Evolutionary conservation across 2,797 vertebrate species (phyloP), one percentile per base, ranked within the genome.

Genomic region (Scolopax bukidnonensis): DNA sequence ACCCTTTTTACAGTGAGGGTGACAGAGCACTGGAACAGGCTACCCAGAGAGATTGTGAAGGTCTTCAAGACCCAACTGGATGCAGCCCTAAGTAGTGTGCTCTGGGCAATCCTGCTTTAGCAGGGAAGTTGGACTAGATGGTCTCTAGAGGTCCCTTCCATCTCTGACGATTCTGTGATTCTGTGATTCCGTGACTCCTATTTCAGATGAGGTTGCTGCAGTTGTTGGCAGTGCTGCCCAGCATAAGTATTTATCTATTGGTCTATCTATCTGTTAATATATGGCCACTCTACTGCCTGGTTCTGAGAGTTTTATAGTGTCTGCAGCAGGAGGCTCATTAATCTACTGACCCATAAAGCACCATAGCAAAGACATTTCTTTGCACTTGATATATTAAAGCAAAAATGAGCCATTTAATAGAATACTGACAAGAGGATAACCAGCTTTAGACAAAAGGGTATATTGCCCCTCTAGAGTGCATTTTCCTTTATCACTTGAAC

Each of bases 291-390:
- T 67, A 3, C 83, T 87, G 47, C 43, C 73, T 82, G 38, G 6
- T 77, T 96, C 78, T 84, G 48, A 86, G 59, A 63, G 76, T 70
- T 70, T 90, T 73, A 87, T 40, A 89, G 51, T 70, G 54, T 93
- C 54, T 95, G 60, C 75, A 87, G 75, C 33, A 65, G 48, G 40
- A 70, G 36, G n/a, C 28, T 85, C 59, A 50, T 90, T 93, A 87
- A 93, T 93, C 70, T 86, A 82, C 71, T 90, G 84, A 96, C 79
- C 59, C 76, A 77, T 81, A 90, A 87, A 75, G 28, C 86, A 79
- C 50, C 7, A 3, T 57, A 93, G 51, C 43, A 67, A 92, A 91
- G 63, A 80, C 69, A 88, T 90, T 94, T 76, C 73, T 93, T 90
- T 45, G 50, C 48, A 69, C 19, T 53, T 79, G 88, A 84, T 91